Evolutionary conservation across 1,140 invertebrate genomes (phyloP), one percentile per base, ranked within the genome.

Genomic region (Protaetia brevitarsis): DNA sequence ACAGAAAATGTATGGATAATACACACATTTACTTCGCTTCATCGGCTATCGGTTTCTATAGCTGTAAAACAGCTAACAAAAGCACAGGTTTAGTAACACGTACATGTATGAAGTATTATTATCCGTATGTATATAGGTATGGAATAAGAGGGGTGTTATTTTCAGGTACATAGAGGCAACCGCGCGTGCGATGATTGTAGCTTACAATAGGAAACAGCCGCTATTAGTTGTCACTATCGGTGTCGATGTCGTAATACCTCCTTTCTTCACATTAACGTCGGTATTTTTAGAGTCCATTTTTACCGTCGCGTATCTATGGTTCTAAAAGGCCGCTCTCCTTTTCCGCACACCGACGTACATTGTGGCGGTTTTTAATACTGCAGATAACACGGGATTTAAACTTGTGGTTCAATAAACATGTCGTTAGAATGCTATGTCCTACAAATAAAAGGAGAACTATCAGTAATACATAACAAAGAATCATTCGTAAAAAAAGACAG

Each of bases 281-380:
- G 41, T 51, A 51, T 51, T 51, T 51, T 51, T 51, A 51, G 41
- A 51, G 41, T 51, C 41, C 41, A 51, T 51, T 51, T 23, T 51
- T 51, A 23, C 26, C 41, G 19, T 19, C 41, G 41, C 41, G 41
- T 51, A 51, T 51, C 41, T 5, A 51, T 51, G 41, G 6, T 23
- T 51, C 41, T 51, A 51, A 51, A 51, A 51, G 41, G 19, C 41
- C 41, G 41, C 41, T 51, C 16, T 19, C 26, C 26, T 51, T 45
- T 45, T 5, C 41, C 2, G 23, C 13, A 45, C 13, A 7, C 11
- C 11, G 16, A 21, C 41, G 41, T 45, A 45, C 41, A 45, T 45
- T 45, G 41, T 13, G 41, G 13, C 41, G 23, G 41, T 45, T 45
- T 45, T 45, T 21, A 45, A 21, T 13, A 45, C 8, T 45, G 41